These are phyloP conservation scores for Drosophila biarmipes DNA, from an alignment of 1,140 invertebrate species.

Conservation along the genomic window DNA sequence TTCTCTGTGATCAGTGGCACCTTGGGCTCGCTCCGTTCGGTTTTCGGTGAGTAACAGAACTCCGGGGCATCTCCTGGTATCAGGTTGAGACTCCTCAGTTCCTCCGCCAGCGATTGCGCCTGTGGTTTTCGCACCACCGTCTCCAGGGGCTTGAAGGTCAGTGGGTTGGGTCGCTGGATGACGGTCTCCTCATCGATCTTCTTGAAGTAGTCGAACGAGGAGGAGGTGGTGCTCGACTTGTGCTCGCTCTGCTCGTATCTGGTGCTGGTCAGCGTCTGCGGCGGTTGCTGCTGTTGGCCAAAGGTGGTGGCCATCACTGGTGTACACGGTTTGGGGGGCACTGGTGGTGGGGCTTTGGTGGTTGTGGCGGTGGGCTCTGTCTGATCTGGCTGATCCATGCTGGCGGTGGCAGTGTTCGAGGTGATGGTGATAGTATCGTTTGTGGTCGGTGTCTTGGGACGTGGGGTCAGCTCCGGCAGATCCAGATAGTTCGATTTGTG, in stretches of 20 bases:
- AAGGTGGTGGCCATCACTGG: conserved; percentile 55
- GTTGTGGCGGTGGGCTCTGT: conserved; percentile 14
- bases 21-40: conserved; percentile 58
- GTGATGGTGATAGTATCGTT: conserved; percentile 45
- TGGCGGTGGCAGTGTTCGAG: conserved; percentile 57
- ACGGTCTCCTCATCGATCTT: conserved; percentile 83
- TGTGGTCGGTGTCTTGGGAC: conserved; percentile 68
- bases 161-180: conserved; percentile 60
- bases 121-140: conserved; percentile 60
- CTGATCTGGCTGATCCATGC: conserved; percentile 64
- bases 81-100: conserved; percentile 86
- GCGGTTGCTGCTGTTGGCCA: conserved; percentile 41
- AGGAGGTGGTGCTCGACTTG: conserved; percentile 84
- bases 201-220: conserved; percentile 86
- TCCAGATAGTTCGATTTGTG: conserved; percentile 81
- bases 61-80: conserved; percentile 90
- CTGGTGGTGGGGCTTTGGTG: conserved; percentile 70
- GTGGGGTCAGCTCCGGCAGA: conserved; percentile 68
- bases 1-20: conserved; percentile 86
- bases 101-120: conserved; percentile 60
- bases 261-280: conserved; percentile 59
- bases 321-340: conserved; percentile 72
- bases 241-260: conserved; percentile 76
- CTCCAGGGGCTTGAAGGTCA: conserved; percentile 62
- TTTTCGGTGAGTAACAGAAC: conserved; percentile 88